A percentile compares a stretch with the other conserved stretches of the same genome.
Conservation (phyloP, 2,797 vertebrate species). For the Lagorchestes hirsutus region DNA sequence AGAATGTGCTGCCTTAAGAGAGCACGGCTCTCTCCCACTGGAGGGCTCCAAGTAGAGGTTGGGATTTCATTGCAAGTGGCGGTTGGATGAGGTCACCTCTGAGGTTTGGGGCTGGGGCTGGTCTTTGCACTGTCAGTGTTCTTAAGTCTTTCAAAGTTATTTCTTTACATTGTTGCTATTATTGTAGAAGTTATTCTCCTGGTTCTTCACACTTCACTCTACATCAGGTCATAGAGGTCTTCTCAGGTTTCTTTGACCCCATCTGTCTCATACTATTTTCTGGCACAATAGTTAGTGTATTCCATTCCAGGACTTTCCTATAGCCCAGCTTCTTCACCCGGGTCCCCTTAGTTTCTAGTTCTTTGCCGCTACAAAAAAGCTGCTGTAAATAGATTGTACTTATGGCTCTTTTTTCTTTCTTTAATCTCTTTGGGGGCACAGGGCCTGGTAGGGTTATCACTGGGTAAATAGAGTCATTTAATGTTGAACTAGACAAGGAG, state of each 20-base stretch:
- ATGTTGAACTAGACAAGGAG: background rate
- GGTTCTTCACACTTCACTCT: background rate
- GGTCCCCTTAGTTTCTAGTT: background rate
- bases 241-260: background rate
- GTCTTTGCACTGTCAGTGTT: background rate
- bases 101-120: background rate
- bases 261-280: background rate
- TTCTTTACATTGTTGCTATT: background rate
- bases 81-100: background rate
- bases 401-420: background rate
- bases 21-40: no score
- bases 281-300: background rate
- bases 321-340: background rate
- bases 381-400: background rate
- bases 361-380: background rate
- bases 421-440: background rate
- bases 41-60: background rate
- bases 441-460: background rate
- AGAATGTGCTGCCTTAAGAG: no score
- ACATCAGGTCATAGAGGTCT: background rate
- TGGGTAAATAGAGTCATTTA: background rate
- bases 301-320: background rate
- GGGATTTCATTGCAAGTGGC: no score
- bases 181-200: background rate
- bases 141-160: background rate